Evolutionary conservation across 2,113 vertebrate genomes (phyloP), one percentile per base, ranked within the genome.

Genomic region (Lophotis ruficrista): DNA sequence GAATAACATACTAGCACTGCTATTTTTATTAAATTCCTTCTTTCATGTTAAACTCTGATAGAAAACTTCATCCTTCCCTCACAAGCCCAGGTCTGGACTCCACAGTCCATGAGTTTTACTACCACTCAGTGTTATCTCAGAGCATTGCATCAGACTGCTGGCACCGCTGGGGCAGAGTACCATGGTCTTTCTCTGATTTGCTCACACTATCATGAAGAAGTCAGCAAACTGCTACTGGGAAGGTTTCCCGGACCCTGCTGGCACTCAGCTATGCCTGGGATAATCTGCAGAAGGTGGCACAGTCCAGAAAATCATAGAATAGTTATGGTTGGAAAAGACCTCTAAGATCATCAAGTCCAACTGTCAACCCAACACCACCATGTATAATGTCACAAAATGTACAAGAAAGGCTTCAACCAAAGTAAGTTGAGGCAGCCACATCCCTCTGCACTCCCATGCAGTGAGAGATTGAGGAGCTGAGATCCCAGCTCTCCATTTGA

Each of bases 141-240:
- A 2, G 1, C 43, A 4, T 12, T 45, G 65, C 57, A 89, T 48
- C 2, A 0, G 30, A 45, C 51, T 2, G 3, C 56, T 64, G 77
- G 35, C 8, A 14, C 14, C 0, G 0, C 37, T 57, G 58, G 10
- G 15, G 7, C 24, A 77, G 45, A 76, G 53, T 24, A 6, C 20
- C 5, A 0, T 21, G 41, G 15, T 53, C n/a, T 53, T 48, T 62
- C 58, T 76, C 71, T 61, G n/a, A 9, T 48, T 37, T 65, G 21
- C 10, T 62, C 7, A 14, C 1, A 1, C 10, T 33, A 5, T 50
- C n/a, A 8, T 0, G 2, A 53, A 24, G 3, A 0, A 61, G 35
- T n/a, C 71, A 64, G 23, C 22, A 56, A 86, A 17, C 5, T 53
- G n/a, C 33, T 65, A 5, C 50, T n/a, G 30, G 45, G 41, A 56